These are phyloP conservation scores for Rhinella marina DNA, from an alignment of 2,797 vertebrate species.

Conservation along the genomic window DNA sequence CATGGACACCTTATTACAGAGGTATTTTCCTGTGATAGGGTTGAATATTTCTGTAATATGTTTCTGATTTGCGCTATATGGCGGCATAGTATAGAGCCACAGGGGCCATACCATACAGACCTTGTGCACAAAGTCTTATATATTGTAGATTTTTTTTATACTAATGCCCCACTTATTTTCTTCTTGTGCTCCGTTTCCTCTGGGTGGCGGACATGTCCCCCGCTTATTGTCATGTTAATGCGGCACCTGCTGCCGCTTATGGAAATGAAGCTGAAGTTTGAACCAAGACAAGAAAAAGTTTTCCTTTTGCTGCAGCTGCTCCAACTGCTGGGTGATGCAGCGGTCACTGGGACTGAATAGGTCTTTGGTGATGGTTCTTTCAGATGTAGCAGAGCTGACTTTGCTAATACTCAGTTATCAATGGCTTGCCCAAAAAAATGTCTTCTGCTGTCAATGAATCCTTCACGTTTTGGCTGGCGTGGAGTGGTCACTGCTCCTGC, in stretches of 20 bases:
- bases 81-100: too few relatives aligned
- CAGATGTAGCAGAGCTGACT: constrained; percentile 3
- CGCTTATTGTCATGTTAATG: not conserved
- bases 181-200: not conserved
- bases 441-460: too few relatives aligned
- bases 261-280: constrained; percentile 18
- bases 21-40: too few relatives aligned
- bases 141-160: not conserved
- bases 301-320: not conserved
- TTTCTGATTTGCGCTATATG: too few relatives aligned
- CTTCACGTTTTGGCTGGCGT: not conserved
- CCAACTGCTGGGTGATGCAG: constrained; percentile 2
- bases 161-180: not conserved
- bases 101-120: too few relatives aligned
- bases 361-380: not conserved
- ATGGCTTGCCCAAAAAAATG: not conserved
- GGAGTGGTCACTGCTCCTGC: not conserved
- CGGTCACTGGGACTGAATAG: not conserved
- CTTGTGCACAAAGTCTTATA: not conserved
- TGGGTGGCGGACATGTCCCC: not conserved
- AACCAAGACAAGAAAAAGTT: not conserved
- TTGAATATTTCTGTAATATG: too few relatives aligned
- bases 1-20: too few relatives aligned
- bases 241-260: not conserved
- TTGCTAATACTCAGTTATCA: not conserved